A percentile compares a stretch with the other conserved stretches of the same genome.
phyloP scores from a whole-genome alignment of 2,888 invertebrate genomes.

The Dicyrtoma fusca region DNA sequence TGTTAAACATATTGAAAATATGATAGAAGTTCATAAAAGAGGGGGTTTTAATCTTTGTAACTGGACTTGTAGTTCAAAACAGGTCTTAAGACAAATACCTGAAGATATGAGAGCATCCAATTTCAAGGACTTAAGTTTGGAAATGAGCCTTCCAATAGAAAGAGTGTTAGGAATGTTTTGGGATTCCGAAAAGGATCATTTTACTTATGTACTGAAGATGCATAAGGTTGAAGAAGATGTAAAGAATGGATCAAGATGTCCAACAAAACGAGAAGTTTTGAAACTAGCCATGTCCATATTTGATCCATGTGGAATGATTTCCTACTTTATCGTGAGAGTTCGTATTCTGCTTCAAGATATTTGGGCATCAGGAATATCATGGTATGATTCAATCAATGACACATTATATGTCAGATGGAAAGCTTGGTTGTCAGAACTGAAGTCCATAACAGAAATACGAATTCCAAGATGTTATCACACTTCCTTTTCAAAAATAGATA shows the following conservation, averaged over 20 bases:
- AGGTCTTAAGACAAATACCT: no score
- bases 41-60: no score
- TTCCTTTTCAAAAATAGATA: background rate
- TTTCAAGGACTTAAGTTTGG: background rate
- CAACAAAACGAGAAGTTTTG: background rate
- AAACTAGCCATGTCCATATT: constrained; percentile 2
- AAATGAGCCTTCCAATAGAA: constrained; percentile 17
- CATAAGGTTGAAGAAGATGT: constrained; percentile 2
- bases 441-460: no score
- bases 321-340: background rate
- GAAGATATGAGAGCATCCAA: no score
- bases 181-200: constrained; percentile 23
- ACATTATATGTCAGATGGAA: no score
- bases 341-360: background rate
- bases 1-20: no score
- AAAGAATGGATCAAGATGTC: background rate
- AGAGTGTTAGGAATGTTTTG: constrained; percentile 38
- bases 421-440: no score
- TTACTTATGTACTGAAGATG: constrained; percentile 27
- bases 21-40: no score
- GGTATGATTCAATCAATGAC: constrained; percentile 1
- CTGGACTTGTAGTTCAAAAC: no score
- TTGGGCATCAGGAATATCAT: background rate
- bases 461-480: constrained; percentile 12
- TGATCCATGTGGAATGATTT: background rate